phyloP scores from a whole-genome alignment of 2,113 vertebrate genomes.

The Hipposideros armiger region DNA sequence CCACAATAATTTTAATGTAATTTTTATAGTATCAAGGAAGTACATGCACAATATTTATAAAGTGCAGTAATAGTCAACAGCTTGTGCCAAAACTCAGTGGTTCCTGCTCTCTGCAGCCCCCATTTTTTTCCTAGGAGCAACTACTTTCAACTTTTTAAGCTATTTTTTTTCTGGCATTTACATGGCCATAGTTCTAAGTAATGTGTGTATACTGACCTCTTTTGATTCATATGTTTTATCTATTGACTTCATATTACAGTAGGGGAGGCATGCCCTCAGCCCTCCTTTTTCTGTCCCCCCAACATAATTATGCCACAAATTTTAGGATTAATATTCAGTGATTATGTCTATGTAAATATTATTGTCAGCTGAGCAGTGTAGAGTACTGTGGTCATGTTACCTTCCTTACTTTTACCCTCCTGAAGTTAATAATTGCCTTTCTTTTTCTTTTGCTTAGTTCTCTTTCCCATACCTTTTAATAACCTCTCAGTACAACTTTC shows the following conservation, averaged over 20 bases:
- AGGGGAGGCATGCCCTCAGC: not conserved
- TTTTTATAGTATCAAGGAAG: not conserved
- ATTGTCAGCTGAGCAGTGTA: not conserved
- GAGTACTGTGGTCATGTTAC: not conserved
- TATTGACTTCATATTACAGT: not conserved
- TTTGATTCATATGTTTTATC: not conserved
- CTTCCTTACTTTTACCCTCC: not conserved
- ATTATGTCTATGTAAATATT: not conserved
- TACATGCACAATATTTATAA: not conserved
- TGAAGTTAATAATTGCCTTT: not conserved
- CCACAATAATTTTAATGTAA: not conserved
- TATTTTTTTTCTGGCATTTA: not conserved
- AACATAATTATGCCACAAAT: not conserved
- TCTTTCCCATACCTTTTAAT: not conserved
- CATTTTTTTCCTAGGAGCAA: not conserved
- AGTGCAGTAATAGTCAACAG: not conserved
- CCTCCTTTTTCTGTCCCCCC: not conserved
- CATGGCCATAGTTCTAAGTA: not conserved
- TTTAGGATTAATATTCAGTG: not conserved
- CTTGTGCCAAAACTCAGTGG: not conserved
- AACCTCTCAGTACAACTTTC: not conserved
- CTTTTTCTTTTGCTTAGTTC: slow-evolving; percentile 1
- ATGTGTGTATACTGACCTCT: not conserved
- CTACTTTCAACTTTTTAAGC: not conserved
- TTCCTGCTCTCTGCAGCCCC: not conserved